Evolutionary conservation across 64 coral and sea anemone species (phyloP).

Genomic region (Actinia tenebrosa): DNA sequence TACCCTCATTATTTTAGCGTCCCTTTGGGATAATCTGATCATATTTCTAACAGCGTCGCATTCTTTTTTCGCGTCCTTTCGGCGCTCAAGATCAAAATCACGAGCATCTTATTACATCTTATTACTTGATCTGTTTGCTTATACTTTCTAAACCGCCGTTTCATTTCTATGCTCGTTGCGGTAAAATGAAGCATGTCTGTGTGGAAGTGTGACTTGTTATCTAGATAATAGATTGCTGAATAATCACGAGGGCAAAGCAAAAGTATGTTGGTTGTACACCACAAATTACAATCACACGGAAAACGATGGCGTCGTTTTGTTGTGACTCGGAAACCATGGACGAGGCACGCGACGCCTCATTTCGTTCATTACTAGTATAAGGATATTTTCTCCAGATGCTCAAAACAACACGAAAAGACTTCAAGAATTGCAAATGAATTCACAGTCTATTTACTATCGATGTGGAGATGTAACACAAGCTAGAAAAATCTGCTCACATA

Average conservation of each 20-base stretch:
- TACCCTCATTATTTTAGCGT: background rate
- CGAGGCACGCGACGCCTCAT: background rate
- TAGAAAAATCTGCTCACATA: too few relatives aligned
- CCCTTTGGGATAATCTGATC: background rate
- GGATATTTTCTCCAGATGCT: background rate
- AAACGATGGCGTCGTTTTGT: background rate
- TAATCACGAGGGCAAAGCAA: background rate
- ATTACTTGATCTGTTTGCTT: too few relatives aligned
- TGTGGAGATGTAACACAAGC: too few relatives aligned
- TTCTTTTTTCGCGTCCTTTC: background rate
- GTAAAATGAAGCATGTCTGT: background rate
- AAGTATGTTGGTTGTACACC: background rate
- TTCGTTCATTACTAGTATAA: background rate
- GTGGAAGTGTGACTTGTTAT: background rate
- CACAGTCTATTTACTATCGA: too few relatives aligned
- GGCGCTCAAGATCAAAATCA: background rate
- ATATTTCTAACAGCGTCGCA: background rate
- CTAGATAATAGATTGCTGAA: background rate
- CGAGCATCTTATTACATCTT: background rate
- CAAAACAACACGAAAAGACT: background rate
- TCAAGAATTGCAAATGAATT: too few relatives aligned
- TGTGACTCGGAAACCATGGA: background rate
- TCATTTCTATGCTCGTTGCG: background rate
- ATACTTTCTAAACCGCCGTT: background rate
- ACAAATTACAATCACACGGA: background rate